Evolutionary conservation across 2,888 invertebrate genomes (phyloP).

Genomic region (Opisthograptis luteolata): DNA sequence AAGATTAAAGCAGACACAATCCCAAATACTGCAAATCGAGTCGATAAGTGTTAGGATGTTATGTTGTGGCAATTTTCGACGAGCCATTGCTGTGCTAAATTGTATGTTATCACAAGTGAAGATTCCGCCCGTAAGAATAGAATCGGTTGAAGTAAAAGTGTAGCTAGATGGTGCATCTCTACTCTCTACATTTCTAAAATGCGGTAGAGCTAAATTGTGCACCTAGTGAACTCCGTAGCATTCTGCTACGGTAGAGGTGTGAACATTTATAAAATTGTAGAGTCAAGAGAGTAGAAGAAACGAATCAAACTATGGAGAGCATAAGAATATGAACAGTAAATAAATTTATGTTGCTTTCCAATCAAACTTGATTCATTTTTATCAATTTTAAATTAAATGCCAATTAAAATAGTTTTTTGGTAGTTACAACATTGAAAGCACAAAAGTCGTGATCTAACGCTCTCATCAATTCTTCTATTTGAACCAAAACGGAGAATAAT

Average conservation of each 20-base stretch:
- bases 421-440: constrained; percentile 62
- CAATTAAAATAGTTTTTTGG: constrained; percentile 26
- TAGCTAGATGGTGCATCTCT: constrained; percentile 27
- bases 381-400: constrained; percentile 10
- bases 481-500: not conserved
- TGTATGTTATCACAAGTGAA: constrained; percentile 32
- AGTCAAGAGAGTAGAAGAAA: constrained; percentile 11
- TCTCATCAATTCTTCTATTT: constrained; percentile 40
- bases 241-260: constrained; percentile 17
- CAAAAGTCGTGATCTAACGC: constrained; percentile 40
- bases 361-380: constrained; percentile 12
- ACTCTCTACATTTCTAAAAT: constrained; percentile 19
- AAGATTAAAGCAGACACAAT: constrained; percentile 17
- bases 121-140: not conserved
- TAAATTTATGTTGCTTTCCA: too few species aligned
- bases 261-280: constrained; percentile 14
- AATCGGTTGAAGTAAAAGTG: constrained; percentile 1
- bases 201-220: constrained; percentile 25
- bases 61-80: constrained; percentile 25
- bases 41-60: constrained; percentile 26
- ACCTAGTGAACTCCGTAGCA: constrained; percentile 21
- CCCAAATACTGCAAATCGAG: not conserved
- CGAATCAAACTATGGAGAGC: constrained; percentile 5
- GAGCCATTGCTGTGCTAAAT: constrained; percentile 28
- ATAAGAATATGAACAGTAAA: not conserved